These are phyloP conservation scores for Zapornia atra DNA, from an alignment of 2,113 vertebrate species.

Conservation along the genomic window DNA sequence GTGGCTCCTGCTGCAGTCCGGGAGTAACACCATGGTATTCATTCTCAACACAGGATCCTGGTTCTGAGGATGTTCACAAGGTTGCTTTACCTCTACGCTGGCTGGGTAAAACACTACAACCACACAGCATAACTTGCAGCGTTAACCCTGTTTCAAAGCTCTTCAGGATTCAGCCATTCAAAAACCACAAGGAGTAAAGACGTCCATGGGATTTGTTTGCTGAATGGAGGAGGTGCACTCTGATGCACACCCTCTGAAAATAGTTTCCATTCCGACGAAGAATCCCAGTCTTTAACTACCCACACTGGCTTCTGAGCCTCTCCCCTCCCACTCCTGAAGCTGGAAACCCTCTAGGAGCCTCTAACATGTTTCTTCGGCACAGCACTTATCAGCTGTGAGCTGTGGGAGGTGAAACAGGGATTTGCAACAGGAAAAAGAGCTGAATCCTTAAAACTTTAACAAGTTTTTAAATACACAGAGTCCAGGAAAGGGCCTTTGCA, in stretches of 20 bases:
- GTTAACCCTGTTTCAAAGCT: neutral
- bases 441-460: conserved; percentile 21
- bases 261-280: neutral
- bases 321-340: neutral
- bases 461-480: neutral
- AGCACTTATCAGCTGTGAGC: conserved; percentile 9
- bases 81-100: neutral
- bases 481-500: neutral
- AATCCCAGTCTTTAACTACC: neutral
- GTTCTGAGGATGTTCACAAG: neutral
- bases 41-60: neutral
- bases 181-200: neutral
- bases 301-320: neutral
- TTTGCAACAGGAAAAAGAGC: conserved; percentile 3
- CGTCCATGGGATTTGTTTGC: neutral
- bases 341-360: neutral
- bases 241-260: neutral
- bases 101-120: neutral
- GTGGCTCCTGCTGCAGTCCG: neutral
- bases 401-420: neutral
- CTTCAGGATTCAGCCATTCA: neutral
- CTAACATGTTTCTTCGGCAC: neutral
- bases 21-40: neutral
- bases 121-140: neutral
- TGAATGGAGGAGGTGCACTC: neutral